Evolutionary conservation across 2,113 vertebrate genomes (phyloP).

Genomic region (Balaenoptera acutorostrata): DNA sequence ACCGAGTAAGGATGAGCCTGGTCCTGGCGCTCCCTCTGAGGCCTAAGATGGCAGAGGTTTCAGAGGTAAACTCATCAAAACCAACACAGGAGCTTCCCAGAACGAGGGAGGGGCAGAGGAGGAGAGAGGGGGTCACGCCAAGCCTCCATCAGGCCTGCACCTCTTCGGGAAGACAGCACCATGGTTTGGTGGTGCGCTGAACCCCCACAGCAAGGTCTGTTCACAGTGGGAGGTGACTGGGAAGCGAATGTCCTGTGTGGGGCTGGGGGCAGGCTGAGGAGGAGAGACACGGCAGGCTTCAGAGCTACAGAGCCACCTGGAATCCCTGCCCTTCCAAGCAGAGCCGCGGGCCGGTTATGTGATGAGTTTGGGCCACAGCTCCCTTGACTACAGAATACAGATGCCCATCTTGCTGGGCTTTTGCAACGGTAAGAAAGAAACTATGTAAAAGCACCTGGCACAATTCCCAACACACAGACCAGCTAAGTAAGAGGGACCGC

Average conservation of each 20-base stretch:
- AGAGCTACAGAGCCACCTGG: background rate
- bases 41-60: background rate
- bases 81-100: background rate
- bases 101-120: background rate
- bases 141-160: background rate
- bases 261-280: rapidly evolving
- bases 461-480: background rate
- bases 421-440: background rate
- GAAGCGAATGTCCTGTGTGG: background rate
- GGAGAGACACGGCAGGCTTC: rapidly evolving
- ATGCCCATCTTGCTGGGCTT: background rate
- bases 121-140: rapidly evolving
- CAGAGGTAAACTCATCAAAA: background rate
- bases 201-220: background rate
- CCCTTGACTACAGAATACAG: background rate
- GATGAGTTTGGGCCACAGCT: background rate
- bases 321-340: background rate
- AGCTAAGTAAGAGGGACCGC: background rate
- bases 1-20: background rate
- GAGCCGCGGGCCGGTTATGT: rapidly evolving
- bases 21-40: background rate
- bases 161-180: rapidly evolving
- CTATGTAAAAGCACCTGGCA: rapidly evolving
- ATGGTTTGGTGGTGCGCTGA: rapidly evolving
- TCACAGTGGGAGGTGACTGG: background rate